phyloP scores from a whole-genome alignment of 2,113 vertebrate species.

The Lipophrys pholis region DNA sequence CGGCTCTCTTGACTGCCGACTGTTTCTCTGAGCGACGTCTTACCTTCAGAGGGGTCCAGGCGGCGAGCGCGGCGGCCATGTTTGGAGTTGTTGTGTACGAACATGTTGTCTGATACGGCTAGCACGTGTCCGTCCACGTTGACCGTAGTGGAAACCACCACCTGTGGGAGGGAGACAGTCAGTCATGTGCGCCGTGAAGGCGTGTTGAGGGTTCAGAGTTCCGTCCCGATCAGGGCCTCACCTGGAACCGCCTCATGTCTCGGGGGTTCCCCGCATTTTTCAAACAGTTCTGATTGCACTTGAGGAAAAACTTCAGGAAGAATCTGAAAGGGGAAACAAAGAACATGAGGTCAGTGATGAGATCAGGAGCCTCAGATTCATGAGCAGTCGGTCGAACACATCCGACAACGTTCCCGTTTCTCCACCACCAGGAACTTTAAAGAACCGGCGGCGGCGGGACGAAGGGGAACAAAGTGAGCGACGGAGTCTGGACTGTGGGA shows the following conservation, averaged over 20 bases:
- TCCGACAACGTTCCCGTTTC: too few species aligned
- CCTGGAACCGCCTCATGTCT: slow-evolving; percentile 96
- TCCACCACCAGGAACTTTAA: too few species aligned
- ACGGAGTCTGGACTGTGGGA: too few species aligned
- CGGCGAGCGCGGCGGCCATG: slow-evolving; percentile 92
- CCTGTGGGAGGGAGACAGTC: slow-evolving; percentile 75
- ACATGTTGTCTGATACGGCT: slow-evolving; percentile 96
- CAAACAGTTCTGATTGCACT: slow-evolving; percentile 97
- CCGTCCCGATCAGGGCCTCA: slow-evolving; percentile 55
- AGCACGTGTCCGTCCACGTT: slow-evolving; percentile 95
- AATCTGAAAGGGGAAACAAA: slow-evolving; percentile 77
- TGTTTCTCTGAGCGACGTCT: slow-evolving; percentile 26
- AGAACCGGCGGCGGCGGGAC: too few species aligned
- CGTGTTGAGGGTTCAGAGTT: too few species aligned
- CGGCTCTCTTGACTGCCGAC: too few species aligned
- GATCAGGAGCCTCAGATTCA: too few species aligned
- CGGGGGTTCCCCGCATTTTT: slow-evolving; percentile 95
- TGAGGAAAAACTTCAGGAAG: slow-evolving; percentile 95
- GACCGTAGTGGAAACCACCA: slow-evolving; percentile 94
- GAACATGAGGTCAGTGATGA: too few species aligned
- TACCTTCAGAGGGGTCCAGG: slow-evolving; percentile 95
- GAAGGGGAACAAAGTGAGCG: too few species aligned
- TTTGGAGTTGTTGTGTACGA: slow-evolving; percentile 98
- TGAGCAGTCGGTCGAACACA: too few species aligned
- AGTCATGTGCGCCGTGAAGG: too few species aligned